Evolutionary conservation across 2,888 invertebrate genomes (phyloP), one percentile per base, ranked within the genome.

Genomic region (Graphium colonna): DNA sequence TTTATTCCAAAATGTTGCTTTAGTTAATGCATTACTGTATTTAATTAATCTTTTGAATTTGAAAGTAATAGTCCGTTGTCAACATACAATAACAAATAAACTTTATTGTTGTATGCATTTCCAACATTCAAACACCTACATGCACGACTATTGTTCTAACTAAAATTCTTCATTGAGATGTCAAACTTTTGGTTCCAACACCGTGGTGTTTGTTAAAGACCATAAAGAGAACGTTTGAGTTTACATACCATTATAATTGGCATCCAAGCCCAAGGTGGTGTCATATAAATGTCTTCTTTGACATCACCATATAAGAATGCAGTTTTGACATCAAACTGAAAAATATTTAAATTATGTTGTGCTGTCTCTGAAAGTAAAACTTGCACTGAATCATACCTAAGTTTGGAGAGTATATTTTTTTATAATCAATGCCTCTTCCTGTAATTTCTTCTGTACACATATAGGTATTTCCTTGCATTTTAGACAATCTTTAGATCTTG

Each of bases 321-420:
- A 42, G 64, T 63, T 52, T 58, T 61, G 1, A 63, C 21, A 51
- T 64, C 63, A 51, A 65, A 63, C 28, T 67, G 63, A 0, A 53
- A 17, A 7, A 64, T 57, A 9, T 60, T 9, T 1, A 58, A 17
- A 10, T 60, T 49, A 46, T 59, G 15, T 46, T 60, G 58, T 43
- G 51, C 57, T n/a, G 57, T 62, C 38, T 52, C 49, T 40, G 60
- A 60, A 17, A 63, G 45, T 41, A 64, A 33, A 21, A 21, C 13
- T 31, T 59, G 31, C 5, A 65, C 18, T 0, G 63, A 61, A 26
- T 63, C 63, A 58, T 62, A 65, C 36, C 64, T 62, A 0, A 63
- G 60, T 3, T 62, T 1, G 62, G 64, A 16, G 63, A 56, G 13
- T 43, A 65, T 1, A 39, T 56, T 58, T 67, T 64, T 8, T 42